Conservation (phyloP, 2,888 invertebrate species). For the Rhodophaea formosa region DNA sequence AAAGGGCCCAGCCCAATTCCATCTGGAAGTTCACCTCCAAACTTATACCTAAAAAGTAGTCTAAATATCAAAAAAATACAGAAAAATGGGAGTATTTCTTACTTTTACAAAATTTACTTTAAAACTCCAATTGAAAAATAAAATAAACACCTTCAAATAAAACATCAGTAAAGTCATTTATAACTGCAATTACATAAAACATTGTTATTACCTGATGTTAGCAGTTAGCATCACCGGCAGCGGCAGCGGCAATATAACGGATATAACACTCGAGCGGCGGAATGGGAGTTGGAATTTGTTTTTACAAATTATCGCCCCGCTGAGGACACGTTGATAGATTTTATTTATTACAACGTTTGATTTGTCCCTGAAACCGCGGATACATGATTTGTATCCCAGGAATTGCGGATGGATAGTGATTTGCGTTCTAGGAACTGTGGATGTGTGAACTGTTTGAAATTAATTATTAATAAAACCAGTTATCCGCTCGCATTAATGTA, state of each 20-base stretch:
- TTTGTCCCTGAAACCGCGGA: slow-evolving; percentile 14
- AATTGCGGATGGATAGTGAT: no score
- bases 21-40: no score
- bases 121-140: slow-evolving; percentile 6
- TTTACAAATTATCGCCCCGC: slow-evolving; percentile 20
- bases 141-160: not conserved
- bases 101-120: not conserved
- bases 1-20: no score
- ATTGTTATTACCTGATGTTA: slow-evolving; percentile 9
- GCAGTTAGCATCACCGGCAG: slow-evolving; percentile 14
- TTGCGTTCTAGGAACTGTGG: no score
- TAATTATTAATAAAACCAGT: no score
- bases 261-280: slow-evolving; percentile 14
- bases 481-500: no score
- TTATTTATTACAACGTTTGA: slow-evolving; percentile 26
- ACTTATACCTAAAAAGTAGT: no score
- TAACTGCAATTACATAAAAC: slow-evolving; percentile 13
- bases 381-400: no score
- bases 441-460: no score
- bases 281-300: slow-evolving; percentile 26
- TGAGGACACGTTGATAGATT: slow-evolving; percentile 21
- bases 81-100: no score
- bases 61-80: no score
- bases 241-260: not conserved
- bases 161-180: slow-evolving; percentile 6